These are phyloP conservation scores for Hormaphis cornu DNA, from an alignment of 1,140 invertebrate genomes.

Conservation along the genomic window DNA sequence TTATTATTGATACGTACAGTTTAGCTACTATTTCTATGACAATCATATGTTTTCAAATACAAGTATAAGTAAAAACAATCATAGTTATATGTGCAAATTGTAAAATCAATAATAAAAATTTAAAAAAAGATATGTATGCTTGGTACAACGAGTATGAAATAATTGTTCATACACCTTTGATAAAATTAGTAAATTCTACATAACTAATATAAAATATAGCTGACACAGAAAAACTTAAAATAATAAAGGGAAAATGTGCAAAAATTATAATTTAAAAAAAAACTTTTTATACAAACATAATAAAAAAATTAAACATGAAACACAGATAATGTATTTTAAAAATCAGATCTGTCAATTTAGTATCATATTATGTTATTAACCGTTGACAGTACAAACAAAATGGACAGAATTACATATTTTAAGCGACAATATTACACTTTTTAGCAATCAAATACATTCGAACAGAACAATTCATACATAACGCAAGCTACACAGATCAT, in stretches of 20 bases:
- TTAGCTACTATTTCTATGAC: too few species aligned
- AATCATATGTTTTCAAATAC: too few species aligned
- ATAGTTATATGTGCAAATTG: too few species aligned
- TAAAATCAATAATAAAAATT: background rate
- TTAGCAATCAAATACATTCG: background rate
- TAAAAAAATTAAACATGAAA: background rate
- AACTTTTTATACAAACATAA: background rate
- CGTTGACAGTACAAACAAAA: background rate
- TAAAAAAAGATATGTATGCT: slow-evolving; percentile 2
- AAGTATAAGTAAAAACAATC: too few species aligned
- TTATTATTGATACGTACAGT: too few species aligned
- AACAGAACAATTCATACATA: background rate
- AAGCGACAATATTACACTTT: background rate
- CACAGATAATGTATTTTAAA: background rate
- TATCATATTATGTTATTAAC: too few species aligned
- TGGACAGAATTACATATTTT: background rate
- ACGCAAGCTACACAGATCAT: too few species aligned
- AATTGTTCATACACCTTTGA: background rate
- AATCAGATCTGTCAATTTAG: background rate
- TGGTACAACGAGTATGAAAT: background rate
- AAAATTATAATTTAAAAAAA: slow-evolving; percentile 2
- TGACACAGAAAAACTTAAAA: background rate
- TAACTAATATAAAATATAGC: background rate
- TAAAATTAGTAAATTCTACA: background rate
- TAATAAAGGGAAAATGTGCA: too few species aligned